A percentile compares a stretch with the other conserved stretches of the same genome.
phyloP scores from a whole-genome alignment of 2,888 invertebrate genomes.

The Ellobium chinense region DNA sequence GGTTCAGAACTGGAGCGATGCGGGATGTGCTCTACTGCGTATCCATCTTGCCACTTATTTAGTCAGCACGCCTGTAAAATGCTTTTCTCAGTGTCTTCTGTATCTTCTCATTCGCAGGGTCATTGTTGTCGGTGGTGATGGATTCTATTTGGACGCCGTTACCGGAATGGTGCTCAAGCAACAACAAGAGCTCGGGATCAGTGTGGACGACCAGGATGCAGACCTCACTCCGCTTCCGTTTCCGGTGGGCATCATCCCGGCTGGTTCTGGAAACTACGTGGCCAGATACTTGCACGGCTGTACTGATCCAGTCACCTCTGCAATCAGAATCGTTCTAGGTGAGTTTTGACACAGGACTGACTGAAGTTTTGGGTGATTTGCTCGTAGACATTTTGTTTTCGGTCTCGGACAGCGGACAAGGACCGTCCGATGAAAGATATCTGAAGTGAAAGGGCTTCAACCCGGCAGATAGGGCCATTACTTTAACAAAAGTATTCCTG shows the following conservation, averaged over 20 bases:
- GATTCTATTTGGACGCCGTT: slow-evolving; percentile 39
- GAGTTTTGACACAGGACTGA: slow-evolving; percentile 33
- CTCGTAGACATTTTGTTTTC: too few species aligned
- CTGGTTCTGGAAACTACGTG: slow-evolving; percentile 65
- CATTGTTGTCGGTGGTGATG: slow-evolving; percentile 25
- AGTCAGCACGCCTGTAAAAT: too few species aligned
- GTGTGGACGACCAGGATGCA: slow-evolving; percentile 40
- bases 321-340: slow-evolving; percentile 67
- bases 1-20: too few species aligned
- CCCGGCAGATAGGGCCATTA: too few species aligned
- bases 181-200: slow-evolving; percentile 36
- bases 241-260: slow-evolving; percentile 49
- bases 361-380: too few species aligned
- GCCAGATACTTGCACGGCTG: slow-evolving; percentile 67
- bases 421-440: too few species aligned
- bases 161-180: slow-evolving; percentile 37
- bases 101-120: slow-evolving; percentile 1
- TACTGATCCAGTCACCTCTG: slow-evolving; percentile 63
- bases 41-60: too few species aligned
- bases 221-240: slow-evolving; percentile 13
- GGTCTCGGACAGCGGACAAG: too few species aligned
- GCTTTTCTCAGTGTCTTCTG: too few species aligned
- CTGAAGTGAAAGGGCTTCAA: too few species aligned
- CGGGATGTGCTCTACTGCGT: too few species aligned
- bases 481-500: too few species aligned